Base-by-base conservation (phyloP, 2,888 invertebrate genomes). In the Melanophora roralis region DNA sequence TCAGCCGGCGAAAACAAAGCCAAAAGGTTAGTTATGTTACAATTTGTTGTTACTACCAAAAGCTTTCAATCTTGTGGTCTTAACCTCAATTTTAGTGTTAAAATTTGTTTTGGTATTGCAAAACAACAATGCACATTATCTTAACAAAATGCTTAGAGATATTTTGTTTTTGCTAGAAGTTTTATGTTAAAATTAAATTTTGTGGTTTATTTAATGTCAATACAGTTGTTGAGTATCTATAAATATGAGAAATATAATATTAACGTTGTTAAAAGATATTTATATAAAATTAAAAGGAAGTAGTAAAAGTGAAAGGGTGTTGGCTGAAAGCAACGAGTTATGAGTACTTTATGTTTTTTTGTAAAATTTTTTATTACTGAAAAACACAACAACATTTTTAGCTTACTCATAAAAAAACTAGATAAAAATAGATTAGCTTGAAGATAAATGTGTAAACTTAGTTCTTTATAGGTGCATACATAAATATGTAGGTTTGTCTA, bases 51-150 rank as follows among this genome's bases (percentile, higher is more conserved):
- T 16, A 40, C 36, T 47, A 47, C 12, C 49, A 40, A 64, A 34
- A 65, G 23, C 45, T 47, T 36, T 55, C 38, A 49, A 57, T 47
- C 27, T 53, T 47, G 64, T 59, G 76, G 64, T 69, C 51, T 51
- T 64, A 67, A 71, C 59, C 65, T 53, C 60, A 67, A 60, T 78
- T 78, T 47, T 27, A 38, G 27, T 57, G 27, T 27, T 36, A 23
- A 34, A 45, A 14, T 49, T 76, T 59, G 19, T 67, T 62, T 57
- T 69, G 19, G 36, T 45, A 21, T 53, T 34, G 60, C 51, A 9
- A 53, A 53, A 40, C 32, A 19, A 2, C 19, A 19, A 6, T 19
- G 11, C 45, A 7, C 19, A 43, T 16, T 43, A 3, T 45, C 19
- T 45, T 45, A 19, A 21, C 45, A 45, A 2, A 11, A 16, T 45